Percentiles rank a stretch among this genome's conserved stretches.
These are phyloP conservation scores for Melinaea menophilus DNA, from an alignment of 2,888 invertebrate species.

Conservation along the genomic window DNA sequence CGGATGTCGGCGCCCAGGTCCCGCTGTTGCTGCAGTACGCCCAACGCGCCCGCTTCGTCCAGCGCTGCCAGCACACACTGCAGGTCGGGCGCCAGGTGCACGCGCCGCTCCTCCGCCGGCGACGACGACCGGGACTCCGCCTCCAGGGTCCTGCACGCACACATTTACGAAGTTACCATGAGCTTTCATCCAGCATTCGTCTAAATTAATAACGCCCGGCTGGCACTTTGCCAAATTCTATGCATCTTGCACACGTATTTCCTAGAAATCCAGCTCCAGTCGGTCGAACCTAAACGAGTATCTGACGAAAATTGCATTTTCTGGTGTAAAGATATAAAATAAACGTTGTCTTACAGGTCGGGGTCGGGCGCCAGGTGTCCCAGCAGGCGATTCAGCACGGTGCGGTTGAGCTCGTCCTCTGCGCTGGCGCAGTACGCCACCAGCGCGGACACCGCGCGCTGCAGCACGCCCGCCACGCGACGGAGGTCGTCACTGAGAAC, in stretches of 20 bases:
- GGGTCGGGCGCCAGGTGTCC: slow-evolving; percentile 51
- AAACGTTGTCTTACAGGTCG: slow-evolving; percentile 35
- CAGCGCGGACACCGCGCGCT: slow-evolving; percentile 82
- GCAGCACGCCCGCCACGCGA: slow-evolving; percentile 81
- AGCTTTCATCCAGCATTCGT: slow-evolving; percentile 8
- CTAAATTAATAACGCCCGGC: slow-evolving; percentile 17
- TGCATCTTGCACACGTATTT: slow-evolving; percentile 22
- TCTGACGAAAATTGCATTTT: not conserved
- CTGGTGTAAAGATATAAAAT: slow-evolving; percentile 13
- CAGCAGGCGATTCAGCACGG: slow-evolving; percentile 81
- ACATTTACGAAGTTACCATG: slow-evolving; percentile 11
- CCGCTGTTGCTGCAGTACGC: slow-evolving; percentile 73
- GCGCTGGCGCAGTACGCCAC: slow-evolving; percentile 85
- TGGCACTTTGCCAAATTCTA: slow-evolving; percentile 17
- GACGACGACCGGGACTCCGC: slow-evolving; percentile 47
- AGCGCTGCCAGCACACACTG: slow-evolving; percentile 77
- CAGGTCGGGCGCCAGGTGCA: slow-evolving; percentile 86
- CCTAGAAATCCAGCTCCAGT: slow-evolving; percentile 23
- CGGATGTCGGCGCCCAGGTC: slow-evolving; percentile 78
- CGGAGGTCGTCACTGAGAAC: slow-evolving; percentile 80
- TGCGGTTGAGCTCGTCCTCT: slow-evolving; percentile 88
- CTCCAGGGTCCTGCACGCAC: slow-evolving; percentile 40
- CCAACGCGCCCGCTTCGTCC: slow-evolving; percentile 78
- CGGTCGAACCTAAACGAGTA: slow-evolving; percentile 4
- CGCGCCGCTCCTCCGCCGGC: slow-evolving; percentile 58